These are phyloP conservation scores for Sturnus vulgaris DNA, from an alignment of 2,113 vertebrate genomes.

Conservation along the genomic window DNA sequence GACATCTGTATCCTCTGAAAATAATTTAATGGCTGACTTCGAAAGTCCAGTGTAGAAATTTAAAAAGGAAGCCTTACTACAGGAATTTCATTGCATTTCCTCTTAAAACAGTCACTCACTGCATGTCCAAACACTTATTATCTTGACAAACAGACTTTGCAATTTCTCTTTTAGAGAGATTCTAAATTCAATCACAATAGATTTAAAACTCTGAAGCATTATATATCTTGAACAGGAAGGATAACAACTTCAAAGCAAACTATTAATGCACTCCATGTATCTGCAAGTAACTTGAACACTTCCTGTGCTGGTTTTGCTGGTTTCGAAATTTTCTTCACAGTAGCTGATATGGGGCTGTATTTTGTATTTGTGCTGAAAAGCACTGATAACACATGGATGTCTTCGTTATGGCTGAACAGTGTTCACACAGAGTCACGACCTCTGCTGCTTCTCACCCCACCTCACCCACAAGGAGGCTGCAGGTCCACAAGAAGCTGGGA, in stretches of 20 bases:
- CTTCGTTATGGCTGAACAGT: not conserved
- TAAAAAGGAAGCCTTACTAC: not conserved
- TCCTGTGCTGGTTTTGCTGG: constrained; percentile 54
- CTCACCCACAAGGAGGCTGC: not conserved
- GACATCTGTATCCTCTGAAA: not conserved
- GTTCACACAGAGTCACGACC: not conserved
- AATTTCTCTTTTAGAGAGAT: not conserved
- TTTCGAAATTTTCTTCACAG: not conserved
- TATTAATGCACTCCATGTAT: fast-evolving
- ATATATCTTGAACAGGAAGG: not conserved
- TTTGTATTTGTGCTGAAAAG: not conserved
- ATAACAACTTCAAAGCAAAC: not conserved
- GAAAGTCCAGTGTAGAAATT: not conserved
- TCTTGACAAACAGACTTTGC: not conserved
- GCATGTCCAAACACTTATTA: fast-evolving
- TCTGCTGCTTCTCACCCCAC: not conserved
- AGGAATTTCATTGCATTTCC: not conserved
- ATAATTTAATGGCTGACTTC: not conserved
- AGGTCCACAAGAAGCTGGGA: not conserved
- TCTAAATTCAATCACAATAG: not conserved
- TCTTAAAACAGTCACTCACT: not conserved
- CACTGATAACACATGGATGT: not conserved
- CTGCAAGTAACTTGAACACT: constrained; percentile 52
- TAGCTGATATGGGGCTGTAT: not conserved
- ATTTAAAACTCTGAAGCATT: not conserved